Base-by-base conservation (phyloP, 2,113 vertebrate species). In the Nettapus auritus region DNA sequence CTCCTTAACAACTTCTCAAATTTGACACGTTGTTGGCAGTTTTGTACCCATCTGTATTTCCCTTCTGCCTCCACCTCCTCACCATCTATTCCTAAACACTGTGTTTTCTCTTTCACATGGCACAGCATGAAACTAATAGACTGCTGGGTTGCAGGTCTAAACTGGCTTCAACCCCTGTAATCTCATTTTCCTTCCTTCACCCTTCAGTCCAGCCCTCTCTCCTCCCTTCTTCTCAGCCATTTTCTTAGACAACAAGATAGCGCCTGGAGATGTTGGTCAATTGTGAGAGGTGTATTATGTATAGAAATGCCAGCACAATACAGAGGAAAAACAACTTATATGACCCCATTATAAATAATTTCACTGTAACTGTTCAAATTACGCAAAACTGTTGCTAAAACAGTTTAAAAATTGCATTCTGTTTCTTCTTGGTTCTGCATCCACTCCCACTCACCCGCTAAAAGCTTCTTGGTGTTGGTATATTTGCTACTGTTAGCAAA, bases 41-140 rank as follows among this genome's bases (percentile, higher is more conserved):
- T 94, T 62, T 79, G 44, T 69, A 63, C 36, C 44, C 70, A 69
- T 81, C 86, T 92, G 63, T 64, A 94, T 89, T 92, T 85, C 59
- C 56, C 70, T 91, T 96, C 75, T 89, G 74, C 63, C 87, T 94
- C 82, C 53, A 63, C 53, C 78, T 95, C 87, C 59, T 89, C 79
- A 82, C 66, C 21, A 33, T 77, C 64, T 88, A 86, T 82, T 94
- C 36, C 63, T 70, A 79, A 94, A 82, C 55, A 28, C 44, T 25
- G 48, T 63, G 33, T 55, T 79, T 60, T 94, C 68, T 88, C 28
- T 88, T 96, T 82, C 78, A 88, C 4, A 4, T 0, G 4, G 87
- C 59, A 74, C 50, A 52, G 86, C 29, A 11, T 59, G 50, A 76
- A 87, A 34, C 36, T 88, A 70, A 69, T 34, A 44, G 33, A 62